Evolutionary conservation across 2,888 invertebrate genomes (phyloP), one percentile per base, ranked within the genome.

Genomic region (Ectobius pallidus): DNA sequence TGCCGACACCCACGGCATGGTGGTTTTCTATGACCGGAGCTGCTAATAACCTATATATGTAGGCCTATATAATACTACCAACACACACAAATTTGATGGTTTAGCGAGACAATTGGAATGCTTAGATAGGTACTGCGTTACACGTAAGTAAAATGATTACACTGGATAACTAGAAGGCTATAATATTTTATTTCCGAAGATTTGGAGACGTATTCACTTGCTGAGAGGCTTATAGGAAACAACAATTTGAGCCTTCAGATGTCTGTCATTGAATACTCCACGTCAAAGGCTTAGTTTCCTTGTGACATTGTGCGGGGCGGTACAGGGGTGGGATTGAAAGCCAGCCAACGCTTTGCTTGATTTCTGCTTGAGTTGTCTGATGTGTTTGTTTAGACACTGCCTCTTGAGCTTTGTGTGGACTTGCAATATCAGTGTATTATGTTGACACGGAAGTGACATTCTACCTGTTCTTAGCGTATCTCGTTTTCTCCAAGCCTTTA

Each of bases 391-490:
- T 14, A n/a, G 58, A 30, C 6, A 30, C 11, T 14, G n/a, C 32
- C 18, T 18, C n/a, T 30, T 30, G n/a, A 30, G 2, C 30, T 32
- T 32, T 58, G 30, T 32, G 27, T 32, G 16, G 27, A 58, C 14
- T n/a, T 6, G 58, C 58, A 58, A 30, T 58, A 58, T 14, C 52
- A 25, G 22, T 52, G 52, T 25, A 52, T 58, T 58, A 58, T 58
- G 58, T 58, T 58, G 58, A 58, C 58, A 30, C 30, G 30, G 58
- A 46, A 58, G 30, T 30, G 58, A 6, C 14, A 20, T 14, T 11
- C 55, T 55, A 55, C 55, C 55, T 55, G 55, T 6, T 55, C 55
- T 55, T 55, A 55, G 55, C 27, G 58, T n/a, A 30, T 58, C n/a
- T 58, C 30, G 34, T 6, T 11, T 11, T 34, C 34, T 11, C 34